Conservation (phyloP, 1,140 invertebrate genomes). For the Anadara kagoshimensis region DNA sequence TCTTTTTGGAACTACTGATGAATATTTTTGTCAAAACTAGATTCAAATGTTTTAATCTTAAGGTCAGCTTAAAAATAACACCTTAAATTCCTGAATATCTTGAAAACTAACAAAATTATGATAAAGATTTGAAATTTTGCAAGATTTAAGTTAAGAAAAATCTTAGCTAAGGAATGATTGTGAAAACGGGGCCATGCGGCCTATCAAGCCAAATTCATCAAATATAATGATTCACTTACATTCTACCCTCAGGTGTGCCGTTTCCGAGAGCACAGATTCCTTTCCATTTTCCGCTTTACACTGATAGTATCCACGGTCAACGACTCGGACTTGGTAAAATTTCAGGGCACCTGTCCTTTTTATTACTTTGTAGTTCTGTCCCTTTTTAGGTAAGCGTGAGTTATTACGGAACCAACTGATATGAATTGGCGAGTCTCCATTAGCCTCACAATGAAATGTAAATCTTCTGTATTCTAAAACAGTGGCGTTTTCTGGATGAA, state of each 20-base stretch:
- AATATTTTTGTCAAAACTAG: no score
- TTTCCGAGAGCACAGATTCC: slow-evolving; percentile 3
- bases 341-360: slow-evolving; percentile 14
- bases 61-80: no score
- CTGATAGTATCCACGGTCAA: slow-evolving; percentile 12
- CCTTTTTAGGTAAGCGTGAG: slow-evolving; percentile 6
- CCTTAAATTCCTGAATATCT: no score
- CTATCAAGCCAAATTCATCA: no score
- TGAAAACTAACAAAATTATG: no score
- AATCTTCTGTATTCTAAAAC: slow-evolving; percentile 16
- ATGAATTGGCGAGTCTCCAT: background rate
- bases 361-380: slow-evolving; percentile 12
- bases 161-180: no score
- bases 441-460: slow-evolving; percentile 19
- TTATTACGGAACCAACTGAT: slow-evolving; percentile 29
- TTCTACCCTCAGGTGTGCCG: slow-evolving; percentile 12
- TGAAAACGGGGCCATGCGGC: no score
- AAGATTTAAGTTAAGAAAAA: no score
- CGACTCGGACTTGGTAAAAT: slow-evolving; percentile 13
- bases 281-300: slow-evolving; percentile 16
- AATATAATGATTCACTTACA: no score
- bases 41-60: no score
- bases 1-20: no score
- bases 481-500: slow-evolving; percentile 27
- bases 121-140: no score